A percentile compares a stretch with the other conserved stretches of the same genome.
phyloP scores from a whole-genome alignment of 2,797 vertebrate species.

The Parotocinclus haroldoi region DNA sequence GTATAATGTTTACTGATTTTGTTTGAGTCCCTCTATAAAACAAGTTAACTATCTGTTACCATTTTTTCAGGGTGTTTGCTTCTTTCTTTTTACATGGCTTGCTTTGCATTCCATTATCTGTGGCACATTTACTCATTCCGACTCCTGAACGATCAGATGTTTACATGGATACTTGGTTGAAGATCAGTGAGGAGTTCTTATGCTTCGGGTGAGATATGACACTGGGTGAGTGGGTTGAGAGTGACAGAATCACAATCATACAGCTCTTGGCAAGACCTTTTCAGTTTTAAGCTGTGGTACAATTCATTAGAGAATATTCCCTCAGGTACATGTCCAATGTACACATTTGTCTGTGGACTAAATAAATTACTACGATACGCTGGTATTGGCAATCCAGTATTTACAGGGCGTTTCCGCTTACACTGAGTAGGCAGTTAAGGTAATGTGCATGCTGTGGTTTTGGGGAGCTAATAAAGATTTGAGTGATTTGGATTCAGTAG shows the following conservation, averaged over 20 bases:
- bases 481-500: slow-evolving; percentile 39
- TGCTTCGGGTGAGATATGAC: slow-evolving; percentile 42
- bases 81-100: slow-evolving; percentile 30
- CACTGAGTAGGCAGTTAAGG: slow-evolving; percentile 5
- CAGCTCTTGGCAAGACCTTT: slow-evolving; percentile 21
- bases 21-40: slow-evolving; percentile 45
- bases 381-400: neutral
- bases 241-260: slow-evolving; percentile 38
- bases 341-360: neutral
- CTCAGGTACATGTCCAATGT: neutral
- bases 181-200: slow-evolving; percentile 46
- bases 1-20: slow-evolving; percentile 48
- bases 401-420: neutral
- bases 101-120: slow-evolving; percentile 46
- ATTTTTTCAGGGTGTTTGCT: slow-evolving; percentile 34
- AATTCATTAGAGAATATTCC: neutral
- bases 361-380: neutral
- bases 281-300: neutral
- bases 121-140: slow-evolving; percentile 47
- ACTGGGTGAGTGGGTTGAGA: slow-evolving; percentile 40
- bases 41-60: slow-evolving; percentile 50
- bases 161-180: slow-evolving; percentile 43
- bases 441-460: slow-evolving; percentile 22
- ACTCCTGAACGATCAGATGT: slow-evolving; percentile 47
- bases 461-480: slow-evolving; percentile 19